A percentile compares a stretch with the other conserved stretches of the same genome.
Conservation (phyloP, 2,797 vertebrate species). For the Hylomyscus alleni region DNA sequence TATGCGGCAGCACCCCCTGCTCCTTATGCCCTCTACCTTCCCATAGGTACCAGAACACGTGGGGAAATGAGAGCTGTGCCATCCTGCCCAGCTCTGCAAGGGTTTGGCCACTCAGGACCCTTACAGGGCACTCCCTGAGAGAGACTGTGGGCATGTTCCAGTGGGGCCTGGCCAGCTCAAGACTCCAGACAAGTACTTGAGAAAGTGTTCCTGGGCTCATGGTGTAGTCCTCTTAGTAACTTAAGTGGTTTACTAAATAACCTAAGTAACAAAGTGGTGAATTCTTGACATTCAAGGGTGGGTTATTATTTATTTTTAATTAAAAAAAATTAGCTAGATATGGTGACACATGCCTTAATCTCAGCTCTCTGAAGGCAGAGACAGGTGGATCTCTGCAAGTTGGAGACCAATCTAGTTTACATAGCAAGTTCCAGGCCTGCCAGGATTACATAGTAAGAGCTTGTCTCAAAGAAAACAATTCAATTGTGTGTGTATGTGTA, state of each 20-base stretch:
- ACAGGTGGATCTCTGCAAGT: background rate
- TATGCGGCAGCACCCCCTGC: background rate
- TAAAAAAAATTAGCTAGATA: background rate
- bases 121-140: background rate
- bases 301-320: background rate
- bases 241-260: background rate
- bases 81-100: background rate
- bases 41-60: background rate
- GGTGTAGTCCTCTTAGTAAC: background rate
- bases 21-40: background rate
- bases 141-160: background rate
- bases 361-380: background rate
- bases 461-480: background rate
- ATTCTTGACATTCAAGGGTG: constrained; percentile 48
- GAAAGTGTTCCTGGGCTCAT: constrained; percentile 5
- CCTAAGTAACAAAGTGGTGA: background rate
- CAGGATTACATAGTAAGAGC: background rate
- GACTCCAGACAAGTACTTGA: constrained; percentile 10
- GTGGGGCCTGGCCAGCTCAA: background rate
- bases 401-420: background rate
- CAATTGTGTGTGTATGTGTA: background rate
- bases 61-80: constrained; percentile 22
- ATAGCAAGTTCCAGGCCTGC: background rate
- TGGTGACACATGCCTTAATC: background rate
- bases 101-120: background rate